Percentiles rank a stretch among this genome's conserved stretches.
phyloP scores from a whole-genome alignment of 2,113 vertebrate genomes.

The Malurus cyaneus region DNA sequence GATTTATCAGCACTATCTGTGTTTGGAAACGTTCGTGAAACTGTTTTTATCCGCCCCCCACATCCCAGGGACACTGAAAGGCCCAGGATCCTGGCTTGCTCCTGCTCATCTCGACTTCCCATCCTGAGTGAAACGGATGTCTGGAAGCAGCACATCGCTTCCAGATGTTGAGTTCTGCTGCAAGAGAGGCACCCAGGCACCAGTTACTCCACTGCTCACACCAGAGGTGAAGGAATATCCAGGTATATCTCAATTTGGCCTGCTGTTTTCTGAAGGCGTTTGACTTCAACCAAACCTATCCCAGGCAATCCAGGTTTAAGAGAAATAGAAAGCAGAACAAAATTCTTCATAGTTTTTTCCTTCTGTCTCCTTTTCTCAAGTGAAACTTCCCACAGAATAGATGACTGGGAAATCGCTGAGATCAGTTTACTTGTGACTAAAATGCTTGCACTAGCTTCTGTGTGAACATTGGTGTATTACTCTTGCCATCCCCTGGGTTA shows the following conservation, averaged over 20 bases:
- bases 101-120: background rate
- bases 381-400: background rate
- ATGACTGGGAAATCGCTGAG: background rate
- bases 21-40: background rate
- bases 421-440: background rate
- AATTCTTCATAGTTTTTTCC: background rate
- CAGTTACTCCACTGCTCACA: fast-evolving
- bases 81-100: background rate
- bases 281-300: background rate
- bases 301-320: background rate
- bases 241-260: background rate
- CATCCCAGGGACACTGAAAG: background rate
- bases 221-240: background rate
- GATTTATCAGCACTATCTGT: background rate
- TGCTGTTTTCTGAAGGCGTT: background rate
- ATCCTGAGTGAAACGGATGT: background rate
- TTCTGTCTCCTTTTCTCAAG: background rate
- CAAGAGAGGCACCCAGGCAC: background rate
- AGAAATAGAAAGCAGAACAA: background rate
- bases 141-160: background rate
- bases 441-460: background rate
- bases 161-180: fast-evolving
- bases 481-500: background rate
- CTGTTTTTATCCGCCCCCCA: background rate
- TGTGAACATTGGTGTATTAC: background rate